phyloP scores from a whole-genome alignment of 2,113 vertebrate genomes.

The Malurus elegans region DNA sequence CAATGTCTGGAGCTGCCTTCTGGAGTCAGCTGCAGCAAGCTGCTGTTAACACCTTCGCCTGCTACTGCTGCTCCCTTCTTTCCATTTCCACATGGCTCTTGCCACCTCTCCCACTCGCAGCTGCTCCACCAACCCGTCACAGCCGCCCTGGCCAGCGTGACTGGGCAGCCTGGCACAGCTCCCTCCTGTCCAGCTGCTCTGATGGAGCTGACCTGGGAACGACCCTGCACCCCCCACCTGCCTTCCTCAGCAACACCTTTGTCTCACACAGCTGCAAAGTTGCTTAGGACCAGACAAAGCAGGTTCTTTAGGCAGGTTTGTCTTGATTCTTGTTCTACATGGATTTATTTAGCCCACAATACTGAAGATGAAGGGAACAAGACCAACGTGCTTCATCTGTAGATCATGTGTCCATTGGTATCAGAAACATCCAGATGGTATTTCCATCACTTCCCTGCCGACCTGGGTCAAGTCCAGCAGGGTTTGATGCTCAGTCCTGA shows the following conservation, averaged over 20 bases:
- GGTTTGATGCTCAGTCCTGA: accelerated
- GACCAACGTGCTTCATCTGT: accelerated
- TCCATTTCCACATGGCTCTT: not conserved
- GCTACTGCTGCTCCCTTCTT: not conserved
- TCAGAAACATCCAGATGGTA: not conserved
- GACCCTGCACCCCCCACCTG: not conserved
- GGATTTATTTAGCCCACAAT: not conserved
- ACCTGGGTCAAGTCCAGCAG: not conserved
- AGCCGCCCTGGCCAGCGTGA: not conserved
- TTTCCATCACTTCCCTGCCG: not conserved
- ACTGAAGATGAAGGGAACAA: not conserved
- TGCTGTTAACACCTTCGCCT: slow-evolving; percentile 19
- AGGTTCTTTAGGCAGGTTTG: not conserved
- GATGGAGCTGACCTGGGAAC: accelerated
- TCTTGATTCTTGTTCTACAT: not conserved
- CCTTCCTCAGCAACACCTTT: not conserved
- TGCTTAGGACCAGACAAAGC: not conserved
- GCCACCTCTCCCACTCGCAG: slow-evolving; percentile 25
- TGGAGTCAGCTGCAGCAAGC: not conserved
- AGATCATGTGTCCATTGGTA: accelerated
- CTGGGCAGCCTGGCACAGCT: not conserved
- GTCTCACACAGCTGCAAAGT: not conserved
- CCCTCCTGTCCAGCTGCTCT: not conserved
- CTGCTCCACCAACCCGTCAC: not conserved
- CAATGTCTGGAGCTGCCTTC: not conserved